Evolutionary conservation across 2,888 invertebrate species (phyloP), one percentile per base, ranked within the genome.

Genomic region (Plemyria rubiginata): DNA sequence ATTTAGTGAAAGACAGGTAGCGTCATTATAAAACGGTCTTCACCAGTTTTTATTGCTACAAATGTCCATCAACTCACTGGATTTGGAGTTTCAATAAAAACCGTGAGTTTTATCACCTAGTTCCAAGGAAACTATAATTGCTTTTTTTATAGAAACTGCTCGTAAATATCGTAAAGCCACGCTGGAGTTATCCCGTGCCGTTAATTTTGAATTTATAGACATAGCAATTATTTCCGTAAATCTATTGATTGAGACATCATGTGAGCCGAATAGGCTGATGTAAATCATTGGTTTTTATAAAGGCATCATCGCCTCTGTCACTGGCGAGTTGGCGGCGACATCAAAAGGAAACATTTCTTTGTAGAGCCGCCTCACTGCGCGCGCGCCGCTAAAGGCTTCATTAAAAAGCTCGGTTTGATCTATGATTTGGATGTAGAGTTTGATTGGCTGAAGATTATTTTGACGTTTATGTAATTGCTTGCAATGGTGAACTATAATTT

Each of bases 251-350:
- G 71, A 71, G 71, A 76, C 73, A 78, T 75, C 79, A 71, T 68
- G 69, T 71, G 61, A 73, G 66, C 72, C 74, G 77, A 82, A 80
- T 77, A 74, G 75, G 72, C 68, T 63, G 76, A 80, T 80, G 88
- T 92, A 91, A 91, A 91, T 91, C 90, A 90, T 86, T 80, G 78
- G 85, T 90, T 92, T 90, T 92, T 92, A 90, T 90, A 87, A 85
- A 88, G 82, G 86, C 85, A 82, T 90, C 90, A 87, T 87, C 90
- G 88, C 87, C 87, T 90, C 81, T 88, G 87, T 88, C 90, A 83
- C 80, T 78, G 74, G 74, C 71, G 76, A 66, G 71, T 79, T 70
- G 72, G 73, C 85, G 85, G 87, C 79, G 65, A 79, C 79, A 73
- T 84, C 87, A 87, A 87, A 85, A 81, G 58, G 61, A 32, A 50